These are phyloP conservation scores for Dysdera silvatica DNA, from an alignment of 1,140 invertebrate species.

Conservation along the genomic window DNA sequence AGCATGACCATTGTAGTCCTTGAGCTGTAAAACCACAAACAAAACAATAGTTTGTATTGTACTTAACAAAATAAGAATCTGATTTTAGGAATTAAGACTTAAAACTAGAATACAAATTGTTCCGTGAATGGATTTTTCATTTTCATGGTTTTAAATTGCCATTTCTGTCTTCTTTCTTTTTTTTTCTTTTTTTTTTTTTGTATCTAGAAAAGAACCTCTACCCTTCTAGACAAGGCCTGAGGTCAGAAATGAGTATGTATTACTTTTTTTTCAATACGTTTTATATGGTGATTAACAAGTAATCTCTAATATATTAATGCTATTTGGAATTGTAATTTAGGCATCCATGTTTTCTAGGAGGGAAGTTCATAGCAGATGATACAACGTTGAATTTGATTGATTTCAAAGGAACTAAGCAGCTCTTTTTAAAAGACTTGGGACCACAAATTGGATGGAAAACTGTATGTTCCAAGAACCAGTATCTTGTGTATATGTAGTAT, in stretches of 20 bases:
- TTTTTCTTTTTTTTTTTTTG: slow-evolving; percentile 12
- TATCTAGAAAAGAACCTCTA: slow-evolving; percentile 56
- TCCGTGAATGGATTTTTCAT: too few relatives aligned
- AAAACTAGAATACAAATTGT: too few relatives aligned
- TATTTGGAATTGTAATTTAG: not conserved
- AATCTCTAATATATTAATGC: slow-evolving; percentile 1
- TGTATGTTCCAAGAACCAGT: slow-evolving; percentile 51
- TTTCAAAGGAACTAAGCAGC: slow-evolving; percentile 35
- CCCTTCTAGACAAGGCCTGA: slow-evolving; percentile 71
- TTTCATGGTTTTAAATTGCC: too few relatives aligned
- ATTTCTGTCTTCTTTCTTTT: too few relatives aligned
- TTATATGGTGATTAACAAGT: slow-evolving; percentile 38
- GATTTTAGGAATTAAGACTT: too few relatives aligned
- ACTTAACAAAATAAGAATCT: too few relatives aligned
- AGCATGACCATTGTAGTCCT: too few relatives aligned
- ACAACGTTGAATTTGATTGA: slow-evolving; percentile 40
- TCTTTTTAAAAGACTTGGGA: slow-evolving; percentile 70
- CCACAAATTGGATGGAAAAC: slow-evolving; percentile 98
- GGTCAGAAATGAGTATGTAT: slow-evolving; percentile 60
- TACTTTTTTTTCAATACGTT: slow-evolving; percentile 55
- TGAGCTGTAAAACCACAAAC: too few relatives aligned
- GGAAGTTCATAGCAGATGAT: slow-evolving; percentile 45
- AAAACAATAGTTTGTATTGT: too few relatives aligned
- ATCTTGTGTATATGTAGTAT: not conserved
- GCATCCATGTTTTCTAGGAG: slow-evolving; percentile 38